Percentiles rank a stretch among this genome's conserved stretches.
Conservation (phyloP, 2,113 vertebrate species). For the Salvelinus sp. region DNA sequence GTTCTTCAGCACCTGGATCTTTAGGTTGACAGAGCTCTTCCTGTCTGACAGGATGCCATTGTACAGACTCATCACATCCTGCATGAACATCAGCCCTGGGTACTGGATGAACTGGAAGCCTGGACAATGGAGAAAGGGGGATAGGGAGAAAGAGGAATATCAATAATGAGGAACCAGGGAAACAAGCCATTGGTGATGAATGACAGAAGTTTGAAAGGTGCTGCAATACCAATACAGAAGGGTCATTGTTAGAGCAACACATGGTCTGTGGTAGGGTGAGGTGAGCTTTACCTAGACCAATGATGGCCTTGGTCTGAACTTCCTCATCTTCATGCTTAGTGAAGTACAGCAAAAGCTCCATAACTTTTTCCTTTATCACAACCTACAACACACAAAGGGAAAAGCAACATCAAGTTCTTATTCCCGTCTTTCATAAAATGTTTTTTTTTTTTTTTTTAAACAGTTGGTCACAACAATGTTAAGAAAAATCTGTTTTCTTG, state of each 20-base stretch:
- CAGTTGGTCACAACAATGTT: no score
- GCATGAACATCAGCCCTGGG: constrained; percentile 95
- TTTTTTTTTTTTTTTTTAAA: no score
- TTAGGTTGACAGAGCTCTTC: constrained; percentile 89
- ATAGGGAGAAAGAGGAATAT: background rate
- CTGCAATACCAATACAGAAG: background rate
- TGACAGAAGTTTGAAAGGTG: background rate
- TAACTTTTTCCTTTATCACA: constrained; percentile 97
- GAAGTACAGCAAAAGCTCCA: constrained; percentile 96
- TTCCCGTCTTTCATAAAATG: no score
- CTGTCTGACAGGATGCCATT: constrained; percentile 93
- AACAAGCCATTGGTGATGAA: background rate
- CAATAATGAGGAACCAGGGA: background rate
- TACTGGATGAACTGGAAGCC: constrained; percentile 98
- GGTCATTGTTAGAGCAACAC: background rate
- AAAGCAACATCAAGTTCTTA: background rate
- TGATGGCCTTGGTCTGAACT: constrained; percentile 98
- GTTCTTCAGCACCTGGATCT: constrained; percentile 98
- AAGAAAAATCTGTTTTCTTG: background rate
- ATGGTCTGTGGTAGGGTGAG: background rate
- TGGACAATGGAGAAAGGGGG: constrained; percentile 41
- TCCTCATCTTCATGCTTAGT: constrained; percentile 97
- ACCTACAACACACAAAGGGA: constrained; percentile 72
- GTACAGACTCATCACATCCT: constrained; percentile 93
- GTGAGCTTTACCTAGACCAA: constrained; percentile 86